Evolutionary conservation across 2,113 vertebrate species (phyloP).

Genomic region (Thunnus thynnus): DNA sequence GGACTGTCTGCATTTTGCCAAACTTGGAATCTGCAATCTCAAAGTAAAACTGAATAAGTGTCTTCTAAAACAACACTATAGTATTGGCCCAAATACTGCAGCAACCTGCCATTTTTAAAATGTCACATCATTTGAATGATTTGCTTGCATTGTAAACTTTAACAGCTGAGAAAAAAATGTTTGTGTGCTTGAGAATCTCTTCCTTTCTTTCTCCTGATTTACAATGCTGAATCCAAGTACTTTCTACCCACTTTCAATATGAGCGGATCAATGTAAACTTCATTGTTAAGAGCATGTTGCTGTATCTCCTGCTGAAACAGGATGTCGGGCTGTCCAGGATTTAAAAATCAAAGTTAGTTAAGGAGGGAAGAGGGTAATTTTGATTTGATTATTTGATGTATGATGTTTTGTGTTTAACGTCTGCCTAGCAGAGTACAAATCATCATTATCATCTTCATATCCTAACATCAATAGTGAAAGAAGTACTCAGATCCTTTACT

Average conservation of each 20-base stretch:
- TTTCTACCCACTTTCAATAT: too few relatives aligned
- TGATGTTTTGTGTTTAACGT: background rate
- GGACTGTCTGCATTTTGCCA: background rate
- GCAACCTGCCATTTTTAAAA: background rate
- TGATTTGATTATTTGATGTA: background rate
- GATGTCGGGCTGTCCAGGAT: background rate
- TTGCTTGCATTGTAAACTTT: too few relatives aligned
- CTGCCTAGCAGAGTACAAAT: background rate
- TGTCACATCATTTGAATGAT: too few relatives aligned
- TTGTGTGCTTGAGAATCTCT: too few relatives aligned
- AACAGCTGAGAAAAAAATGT: too few relatives aligned
- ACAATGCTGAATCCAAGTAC: background rate
- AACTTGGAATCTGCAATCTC: too few relatives aligned
- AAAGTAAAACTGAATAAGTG: background rate
- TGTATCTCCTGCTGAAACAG: slow-evolving; percentile 3
- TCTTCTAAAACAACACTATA: background rate
- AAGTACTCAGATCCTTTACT: too few relatives aligned
- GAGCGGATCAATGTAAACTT: background rate
- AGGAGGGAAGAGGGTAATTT: background rate
- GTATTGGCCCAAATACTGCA: background rate
- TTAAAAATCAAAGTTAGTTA: background rate
- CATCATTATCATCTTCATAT: too few relatives aligned
- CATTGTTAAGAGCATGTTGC: background rate
- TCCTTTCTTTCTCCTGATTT: background rate
- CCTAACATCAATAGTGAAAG: too few relatives aligned